Conservation (phyloP, 1,140 invertebrate species). For the Dendroctonus valens region DNA sequence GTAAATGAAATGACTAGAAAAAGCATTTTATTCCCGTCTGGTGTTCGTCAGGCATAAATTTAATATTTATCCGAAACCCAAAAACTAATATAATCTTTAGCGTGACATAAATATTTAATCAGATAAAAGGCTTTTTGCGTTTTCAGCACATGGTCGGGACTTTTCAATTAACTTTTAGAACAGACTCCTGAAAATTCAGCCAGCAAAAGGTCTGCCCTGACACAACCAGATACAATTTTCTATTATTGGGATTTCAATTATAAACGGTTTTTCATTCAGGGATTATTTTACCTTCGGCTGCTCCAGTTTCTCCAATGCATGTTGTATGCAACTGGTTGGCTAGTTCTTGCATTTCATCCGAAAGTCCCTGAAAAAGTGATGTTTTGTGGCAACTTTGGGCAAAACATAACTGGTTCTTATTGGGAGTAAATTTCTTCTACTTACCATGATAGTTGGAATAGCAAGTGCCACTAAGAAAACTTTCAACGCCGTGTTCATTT, state of each 20-base stretch:
- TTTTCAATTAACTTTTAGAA: background rate
- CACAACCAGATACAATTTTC: too few species aligned
- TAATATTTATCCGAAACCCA: too few species aligned
- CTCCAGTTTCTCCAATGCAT: constrained; percentile 44
- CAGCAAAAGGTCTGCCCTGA: too few species aligned
- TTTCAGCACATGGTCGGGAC: background rate
- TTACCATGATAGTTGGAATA: too few species aligned
- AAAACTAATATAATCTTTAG: too few species aligned
- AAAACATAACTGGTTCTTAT: background rate
- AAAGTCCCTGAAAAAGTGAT: constrained; percentile 34
- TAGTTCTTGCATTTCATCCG: constrained; percentile 43
- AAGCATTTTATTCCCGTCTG: background rate
- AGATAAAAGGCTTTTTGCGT: too few species aligned
- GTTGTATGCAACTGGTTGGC: constrained; percentile 39
- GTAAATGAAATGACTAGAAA: background rate
- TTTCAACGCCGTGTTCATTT: too few species aligned
- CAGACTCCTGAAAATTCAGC: background rate
- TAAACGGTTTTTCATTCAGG: background rate
- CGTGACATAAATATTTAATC: too few species aligned
- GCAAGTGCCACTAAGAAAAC: too few species aligned
- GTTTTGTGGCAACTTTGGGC: background rate
- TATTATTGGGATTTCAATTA: too few species aligned
- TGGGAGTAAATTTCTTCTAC: too few species aligned
- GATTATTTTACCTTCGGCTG: constrained; percentile 36
- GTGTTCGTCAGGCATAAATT: too few species aligned